Conservation (phyloP, 2,797 vertebrate species). For the Apodemus agrarius region DNA sequence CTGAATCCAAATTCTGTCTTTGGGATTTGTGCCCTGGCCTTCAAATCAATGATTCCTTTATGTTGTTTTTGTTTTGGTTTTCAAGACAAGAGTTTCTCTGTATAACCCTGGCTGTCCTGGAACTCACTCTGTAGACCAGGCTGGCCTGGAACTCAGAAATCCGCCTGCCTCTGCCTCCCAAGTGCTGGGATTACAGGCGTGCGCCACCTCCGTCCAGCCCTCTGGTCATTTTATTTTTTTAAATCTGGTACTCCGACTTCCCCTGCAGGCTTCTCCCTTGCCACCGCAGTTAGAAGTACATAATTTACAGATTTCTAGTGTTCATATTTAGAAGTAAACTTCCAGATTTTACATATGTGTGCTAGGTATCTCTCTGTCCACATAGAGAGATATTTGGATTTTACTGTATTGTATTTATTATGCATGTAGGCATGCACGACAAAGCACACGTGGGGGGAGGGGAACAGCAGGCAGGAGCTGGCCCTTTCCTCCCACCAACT, state of each 20-base stretch:
- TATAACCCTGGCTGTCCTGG: no score
- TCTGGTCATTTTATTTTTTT: not conserved
- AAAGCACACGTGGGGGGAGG: not conserved
- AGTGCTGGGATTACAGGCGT: no score
- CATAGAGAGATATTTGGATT: not conserved
- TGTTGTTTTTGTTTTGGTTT: no score
- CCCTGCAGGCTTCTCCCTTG: not conserved
- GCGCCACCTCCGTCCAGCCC: no score
- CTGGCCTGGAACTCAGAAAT: no score
- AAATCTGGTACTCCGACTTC: not conserved
- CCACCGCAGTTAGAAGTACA: slow-evolving; percentile 25
- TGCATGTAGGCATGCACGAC: not conserved
- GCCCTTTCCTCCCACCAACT: not conserved
- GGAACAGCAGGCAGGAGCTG: not conserved
- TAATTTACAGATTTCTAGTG: slow-evolving; percentile 9
- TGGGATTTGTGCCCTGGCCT: not conserved
- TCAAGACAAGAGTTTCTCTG: no score
- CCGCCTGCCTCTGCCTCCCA: no score
- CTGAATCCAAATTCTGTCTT: not conserved
- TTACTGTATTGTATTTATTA: not conserved
- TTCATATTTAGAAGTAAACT: slow-evolving; percentile 48
- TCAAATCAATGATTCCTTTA: not conserved
- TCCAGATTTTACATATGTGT: slow-evolving; percentile 3
- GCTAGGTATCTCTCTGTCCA: not conserved
- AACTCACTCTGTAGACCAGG: no score